Conservation (phyloP, 2,888 invertebrate species). For the Pheosia tremula region DNA sequence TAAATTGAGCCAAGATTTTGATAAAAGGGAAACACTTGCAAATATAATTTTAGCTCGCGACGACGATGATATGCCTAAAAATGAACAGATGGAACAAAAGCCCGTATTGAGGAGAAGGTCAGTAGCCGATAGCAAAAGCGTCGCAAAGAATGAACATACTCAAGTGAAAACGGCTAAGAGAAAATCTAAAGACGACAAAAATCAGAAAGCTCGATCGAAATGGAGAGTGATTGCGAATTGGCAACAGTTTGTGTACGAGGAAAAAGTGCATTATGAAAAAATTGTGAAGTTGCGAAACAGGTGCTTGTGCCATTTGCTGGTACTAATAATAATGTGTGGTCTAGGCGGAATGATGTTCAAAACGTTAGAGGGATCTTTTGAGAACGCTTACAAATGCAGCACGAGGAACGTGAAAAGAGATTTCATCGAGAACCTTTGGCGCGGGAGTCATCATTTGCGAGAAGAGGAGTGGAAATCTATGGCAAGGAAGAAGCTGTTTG, state of each 20-base stretch:
- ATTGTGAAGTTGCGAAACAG: slow-evolving; percentile 85
- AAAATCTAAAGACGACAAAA: slow-evolving; percentile 50
- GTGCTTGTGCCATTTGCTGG: slow-evolving; percentile 88
- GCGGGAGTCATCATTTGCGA: slow-evolving; percentile 90
- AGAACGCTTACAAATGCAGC: slow-evolving; percentile 94
- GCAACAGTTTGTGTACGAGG: slow-evolving; percentile 84
- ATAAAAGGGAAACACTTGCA: slow-evolving; percentile 55
- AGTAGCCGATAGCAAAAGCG: slow-evolving; percentile 45
- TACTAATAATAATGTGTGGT: slow-evolving; percentile 90
- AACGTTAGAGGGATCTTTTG: slow-evolving; percentile 93
- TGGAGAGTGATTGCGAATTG: slow-evolving; percentile 80
- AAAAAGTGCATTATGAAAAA: slow-evolving; percentile 81
- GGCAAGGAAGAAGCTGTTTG: slow-evolving; percentile 91
- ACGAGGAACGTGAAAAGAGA: slow-evolving; percentile 94
- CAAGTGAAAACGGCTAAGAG: slow-evolving; percentile 49
- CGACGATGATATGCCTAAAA: slow-evolving; percentile 36
- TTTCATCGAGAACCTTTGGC: slow-evolving; percentile 93
- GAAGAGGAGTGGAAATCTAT: slow-evolving; percentile 96
- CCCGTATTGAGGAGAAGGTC: slow-evolving; percentile 64
- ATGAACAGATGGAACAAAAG: slow-evolving; percentile 46
- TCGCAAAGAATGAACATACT: slow-evolving; percentile 41
- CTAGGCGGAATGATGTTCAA: slow-evolving; percentile 92
- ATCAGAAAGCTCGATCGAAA: slow-evolving; percentile 59
- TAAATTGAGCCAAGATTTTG: slow-evolving; percentile 70
- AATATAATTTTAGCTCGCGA: slow-evolving; percentile 56